These are phyloP conservation scores for Hippoglossus hippoglossus DNA, from an alignment of 2,797 vertebrate species.

Conservation along the genomic window DNA sequence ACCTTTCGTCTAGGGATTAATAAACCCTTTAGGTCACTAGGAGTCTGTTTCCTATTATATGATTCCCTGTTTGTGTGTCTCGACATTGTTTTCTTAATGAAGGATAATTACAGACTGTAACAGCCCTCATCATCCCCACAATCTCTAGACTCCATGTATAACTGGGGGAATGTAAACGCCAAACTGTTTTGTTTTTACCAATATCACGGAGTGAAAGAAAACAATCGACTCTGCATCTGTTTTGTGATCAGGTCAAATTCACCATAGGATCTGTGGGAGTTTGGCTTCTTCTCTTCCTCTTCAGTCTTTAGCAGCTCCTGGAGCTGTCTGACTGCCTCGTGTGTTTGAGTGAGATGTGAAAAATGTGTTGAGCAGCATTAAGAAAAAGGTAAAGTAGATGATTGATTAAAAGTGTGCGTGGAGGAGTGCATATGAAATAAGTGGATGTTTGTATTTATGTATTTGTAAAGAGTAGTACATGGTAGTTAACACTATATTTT, in stretches of 20 bases:
- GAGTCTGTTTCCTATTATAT: slow-evolving; percentile 66
- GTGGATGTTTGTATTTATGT: slow-evolving; percentile 76
- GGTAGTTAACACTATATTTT: slow-evolving; percentile 76
- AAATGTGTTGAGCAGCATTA: slow-evolving; percentile 39
- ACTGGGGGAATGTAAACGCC: slow-evolving; percentile 56
- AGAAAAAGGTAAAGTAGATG: slow-evolving; percentile 38
- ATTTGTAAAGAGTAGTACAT: slow-evolving; percentile 69
- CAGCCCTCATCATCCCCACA: slow-evolving; percentile 56
- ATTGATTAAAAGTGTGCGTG: slow-evolving; percentile 59
- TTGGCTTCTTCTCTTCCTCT: slow-evolving; percentile 33
- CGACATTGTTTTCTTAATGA: slow-evolving; percentile 61
- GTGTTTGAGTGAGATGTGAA: slow-evolving; percentile 67
- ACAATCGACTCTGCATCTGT: slow-evolving; percentile 39
- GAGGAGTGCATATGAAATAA: slow-evolving; percentile 57
- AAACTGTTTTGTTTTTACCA: slow-evolving; percentile 22
- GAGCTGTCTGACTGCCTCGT: slow-evolving; percentile 66
- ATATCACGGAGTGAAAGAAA: no score
- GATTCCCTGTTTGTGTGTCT: slow-evolving; percentile 64
- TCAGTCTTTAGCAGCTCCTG: slow-evolving; percentile 55
- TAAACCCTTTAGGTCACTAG: slow-evolving; percentile 74
- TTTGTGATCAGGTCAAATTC: slow-evolving; percentile 38
- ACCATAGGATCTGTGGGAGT: slow-evolving; percentile 38
- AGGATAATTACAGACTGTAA: slow-evolving; percentile 72
- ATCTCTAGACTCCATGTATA: slow-evolving; percentile 49
- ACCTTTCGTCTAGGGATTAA: slow-evolving; percentile 69